Evolutionary conservation across 2,113 vertebrate genomes (phyloP), one percentile per base, ranked within the genome.

Genomic region (Triplophysa dalaica): DNA sequence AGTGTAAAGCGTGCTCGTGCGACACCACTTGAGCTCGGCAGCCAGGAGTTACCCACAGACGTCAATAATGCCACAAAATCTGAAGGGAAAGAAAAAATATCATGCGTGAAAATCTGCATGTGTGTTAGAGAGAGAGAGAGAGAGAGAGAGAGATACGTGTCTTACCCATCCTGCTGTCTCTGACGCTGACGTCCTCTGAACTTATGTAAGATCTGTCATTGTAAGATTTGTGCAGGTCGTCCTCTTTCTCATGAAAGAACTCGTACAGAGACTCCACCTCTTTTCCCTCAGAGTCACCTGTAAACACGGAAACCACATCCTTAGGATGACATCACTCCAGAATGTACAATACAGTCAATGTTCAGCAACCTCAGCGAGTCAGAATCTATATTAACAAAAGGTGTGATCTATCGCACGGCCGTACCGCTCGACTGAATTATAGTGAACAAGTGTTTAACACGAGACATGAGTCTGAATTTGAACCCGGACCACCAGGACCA

Each of bases 1-100:
- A 98, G 90, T 11, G 95, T 94, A 84, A 98, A 94, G 24, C 94
- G 93, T 65, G 93, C 95, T 78, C 96, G 93, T 58, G 94, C 96
- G 52, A 98, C 95, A 0, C 95, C 95, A 0, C 90, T 94, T 70
- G 95, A 95, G 0, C 89, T 92, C 29, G 94, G 91, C 21, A 89
- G 85, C 94, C 93, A 93, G 0, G 89, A 91, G 41, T 87, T 88
- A 0, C 26, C 82, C 72, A 84, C 82, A 0, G 92, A 91, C 0
- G 95, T 99, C 90, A 99, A 86, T 87, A 99, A 84, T 0, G 96
- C 95, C 69, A 98, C 95, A 1, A 98, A 98, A 81, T 99, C 97
- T 98, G 87, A 56, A 82, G 26, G 45, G 13, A 68, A 26, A 80
- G 2, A 78, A 74, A 2, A 29, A 21, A 43, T 38, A 52, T n/a